Evolutionary conservation across 2,888 invertebrate genomes (phyloP).

Genomic region (Camptogramma bilineatum): DNA sequence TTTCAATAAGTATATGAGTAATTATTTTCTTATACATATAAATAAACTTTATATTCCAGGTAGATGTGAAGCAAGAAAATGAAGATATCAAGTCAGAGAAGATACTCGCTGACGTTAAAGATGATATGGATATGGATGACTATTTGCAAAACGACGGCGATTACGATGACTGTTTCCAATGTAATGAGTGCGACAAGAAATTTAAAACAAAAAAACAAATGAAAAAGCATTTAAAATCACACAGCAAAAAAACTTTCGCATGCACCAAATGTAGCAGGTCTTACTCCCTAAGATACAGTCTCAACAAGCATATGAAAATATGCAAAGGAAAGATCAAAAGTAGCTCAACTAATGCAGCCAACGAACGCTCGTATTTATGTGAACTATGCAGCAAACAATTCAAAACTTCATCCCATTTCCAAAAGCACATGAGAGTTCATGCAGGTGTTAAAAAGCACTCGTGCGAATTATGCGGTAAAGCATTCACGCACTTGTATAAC

Average conservation of each 20-base stretch:
- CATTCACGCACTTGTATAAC: slow-evolving; percentile 12
- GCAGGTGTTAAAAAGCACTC: slow-evolving; percentile 14
- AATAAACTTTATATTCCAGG: background rate
- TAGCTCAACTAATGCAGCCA: background rate
- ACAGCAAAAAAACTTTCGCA: background rate
- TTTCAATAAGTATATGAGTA: too few species aligned
- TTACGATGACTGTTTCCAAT: background rate
- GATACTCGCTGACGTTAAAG: background rate
- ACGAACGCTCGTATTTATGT: slow-evolving; percentile 16
- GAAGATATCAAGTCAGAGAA: slow-evolving; percentile 11
- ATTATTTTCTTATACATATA: too few species aligned
- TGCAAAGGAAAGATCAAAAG: background rate
- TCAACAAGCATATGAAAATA: background rate
- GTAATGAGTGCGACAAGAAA: slow-evolving; percentile 7
- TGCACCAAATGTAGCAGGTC: background rate
- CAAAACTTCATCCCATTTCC: slow-evolving; percentile 6
- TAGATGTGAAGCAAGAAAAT: slow-evolving; percentile 11
- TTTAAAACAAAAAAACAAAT: slow-evolving; percentile 1
- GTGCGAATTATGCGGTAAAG: slow-evolving; percentile 15
- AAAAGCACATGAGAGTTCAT: slow-evolving; percentile 17
- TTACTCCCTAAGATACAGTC: background rate
- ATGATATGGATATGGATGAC: slow-evolving; percentile 3
- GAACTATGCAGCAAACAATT: slow-evolving; percentile 21
- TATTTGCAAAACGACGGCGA: background rate
- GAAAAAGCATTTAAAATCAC: background rate